Evolutionary conservation across 2,113 vertebrate species (phyloP).

Genomic region (Nansenia antarctica): DNA sequence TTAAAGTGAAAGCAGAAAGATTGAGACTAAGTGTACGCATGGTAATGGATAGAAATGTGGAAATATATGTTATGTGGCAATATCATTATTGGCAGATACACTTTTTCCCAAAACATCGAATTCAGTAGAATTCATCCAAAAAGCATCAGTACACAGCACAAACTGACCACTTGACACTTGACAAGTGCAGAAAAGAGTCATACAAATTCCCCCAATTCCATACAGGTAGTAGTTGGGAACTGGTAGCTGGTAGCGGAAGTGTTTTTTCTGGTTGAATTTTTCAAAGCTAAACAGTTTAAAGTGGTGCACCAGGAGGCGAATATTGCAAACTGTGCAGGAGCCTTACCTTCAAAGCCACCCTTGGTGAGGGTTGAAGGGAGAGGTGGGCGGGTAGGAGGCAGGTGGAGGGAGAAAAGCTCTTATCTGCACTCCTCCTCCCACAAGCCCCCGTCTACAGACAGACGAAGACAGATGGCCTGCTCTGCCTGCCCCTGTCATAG

Average conservation of each 20-base stretch:
- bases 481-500: constrained; percentile 7
- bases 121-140: no score
- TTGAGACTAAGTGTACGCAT: background rate
- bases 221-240: no score
- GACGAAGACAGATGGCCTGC: constrained; percentile 48
- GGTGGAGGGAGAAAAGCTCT: constrained; percentile 13
- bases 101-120: no score
- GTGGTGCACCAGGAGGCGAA: background rate
- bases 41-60: no score
- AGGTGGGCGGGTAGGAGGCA: constrained; percentile 10
- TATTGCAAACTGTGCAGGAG: background rate
- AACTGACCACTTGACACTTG: no score
- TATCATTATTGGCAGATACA: no score
- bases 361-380: constrained; percentile 19
- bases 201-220: no score
- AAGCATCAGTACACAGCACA: no score
- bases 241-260: no score
- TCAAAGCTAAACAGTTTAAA: background rate
- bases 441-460: background rate
- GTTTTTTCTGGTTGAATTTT: no score
- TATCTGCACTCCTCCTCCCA: constrained; percentile 34
- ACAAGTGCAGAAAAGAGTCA: no score
- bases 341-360: constrained; percentile 22
- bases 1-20: background rate
- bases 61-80: no score